These are phyloP conservation scores for Chaetophractus vellerosus DNA, from an alignment of 2,797 vertebrate genomes.

Conservation along the genomic window DNA sequence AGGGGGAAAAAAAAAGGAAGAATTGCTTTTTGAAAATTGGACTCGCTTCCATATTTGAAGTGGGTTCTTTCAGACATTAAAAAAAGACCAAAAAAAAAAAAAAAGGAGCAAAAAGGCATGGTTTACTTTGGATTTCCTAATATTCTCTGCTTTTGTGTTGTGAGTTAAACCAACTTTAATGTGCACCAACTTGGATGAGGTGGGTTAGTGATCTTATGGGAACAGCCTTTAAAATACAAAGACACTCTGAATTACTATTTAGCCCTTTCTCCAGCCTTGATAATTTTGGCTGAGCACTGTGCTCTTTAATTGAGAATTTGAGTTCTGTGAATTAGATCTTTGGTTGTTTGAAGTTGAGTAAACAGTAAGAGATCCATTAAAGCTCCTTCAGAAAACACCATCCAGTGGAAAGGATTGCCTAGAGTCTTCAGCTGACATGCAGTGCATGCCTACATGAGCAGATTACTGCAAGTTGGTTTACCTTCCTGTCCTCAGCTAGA, in stretches of 20 bases:
- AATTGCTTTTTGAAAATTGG: slow-evolving; percentile 71
- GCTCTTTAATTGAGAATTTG: slow-evolving; percentile 13
- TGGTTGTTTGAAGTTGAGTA: not conserved
- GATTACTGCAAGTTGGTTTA: not conserved
- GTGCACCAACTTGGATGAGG: slow-evolving; percentile 5
- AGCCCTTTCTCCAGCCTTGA: not conserved
- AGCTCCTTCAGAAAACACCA: slow-evolving; percentile 13
- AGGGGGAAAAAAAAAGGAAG: no score
- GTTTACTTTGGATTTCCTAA: slow-evolving; percentile 32
- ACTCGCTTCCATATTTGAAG: slow-evolving; percentile 73
- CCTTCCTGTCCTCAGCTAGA: not conserved
- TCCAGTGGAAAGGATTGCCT: not conserved
- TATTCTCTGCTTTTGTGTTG: slow-evolving; percentile 19
- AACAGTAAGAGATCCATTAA: not conserved
- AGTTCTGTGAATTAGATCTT: not conserved
- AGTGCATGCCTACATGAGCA: not conserved
- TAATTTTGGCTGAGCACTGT: slow-evolving; percentile 17
- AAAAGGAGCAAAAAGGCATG: not conserved
- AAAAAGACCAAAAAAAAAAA: not conserved
- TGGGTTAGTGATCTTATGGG: slow-evolving; percentile 36
- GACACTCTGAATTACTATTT: not conserved
- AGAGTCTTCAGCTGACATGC: not conserved
- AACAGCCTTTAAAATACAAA: slow-evolving; percentile 53
- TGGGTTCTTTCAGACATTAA: slow-evolving; percentile 58
- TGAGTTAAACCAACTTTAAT: slow-evolving; percentile 51